These are phyloP conservation scores for Cepaea nemoralis DNA, from an alignment of 1,140 invertebrate genomes.

Conservation along the genomic window DNA sequence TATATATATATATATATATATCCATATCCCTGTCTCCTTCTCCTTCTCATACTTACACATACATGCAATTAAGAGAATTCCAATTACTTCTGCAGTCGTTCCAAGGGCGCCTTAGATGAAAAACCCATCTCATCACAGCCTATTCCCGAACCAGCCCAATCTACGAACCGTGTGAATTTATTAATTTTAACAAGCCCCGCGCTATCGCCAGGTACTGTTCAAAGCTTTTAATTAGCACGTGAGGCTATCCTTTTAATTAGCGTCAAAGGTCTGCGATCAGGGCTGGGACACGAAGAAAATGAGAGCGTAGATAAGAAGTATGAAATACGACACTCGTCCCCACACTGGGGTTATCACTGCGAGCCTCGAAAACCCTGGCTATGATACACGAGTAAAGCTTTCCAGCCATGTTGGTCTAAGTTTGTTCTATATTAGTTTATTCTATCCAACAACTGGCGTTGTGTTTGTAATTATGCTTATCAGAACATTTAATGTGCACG, in stretches of 20 bases:
- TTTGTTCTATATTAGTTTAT: too few species aligned
- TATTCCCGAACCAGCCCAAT: too few species aligned
- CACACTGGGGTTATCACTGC: background rate
- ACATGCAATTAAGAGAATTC: too few species aligned
- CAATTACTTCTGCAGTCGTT: too few species aligned
- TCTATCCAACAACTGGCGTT: too few species aligned
- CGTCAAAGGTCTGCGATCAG: background rate
- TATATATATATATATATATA: conserved; percentile 15
- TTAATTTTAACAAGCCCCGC: background rate
- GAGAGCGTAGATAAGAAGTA: background rate
- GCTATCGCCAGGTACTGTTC: conserved; percentile 9
- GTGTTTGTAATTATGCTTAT: too few species aligned
- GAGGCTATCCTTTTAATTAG: background rate
- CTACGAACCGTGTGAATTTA: background rate
- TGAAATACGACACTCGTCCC: background rate
- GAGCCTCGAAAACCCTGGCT: background rate
- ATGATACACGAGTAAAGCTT: background rate
- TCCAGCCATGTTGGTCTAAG: too few species aligned
- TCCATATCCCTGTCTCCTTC: background rate
- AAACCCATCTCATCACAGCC: too few species aligned
- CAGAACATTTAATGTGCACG: too few species aligned
- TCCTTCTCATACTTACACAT: too few species aligned
- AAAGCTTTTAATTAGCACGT: conserved; percentile 8
- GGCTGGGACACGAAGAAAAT: background rate
- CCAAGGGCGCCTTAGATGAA: too few species aligned